These are phyloP conservation scores for Gymnarchus niloticus DNA, from an alignment of 2,113 vertebrate genomes.

Conservation along the genomic window DNA sequence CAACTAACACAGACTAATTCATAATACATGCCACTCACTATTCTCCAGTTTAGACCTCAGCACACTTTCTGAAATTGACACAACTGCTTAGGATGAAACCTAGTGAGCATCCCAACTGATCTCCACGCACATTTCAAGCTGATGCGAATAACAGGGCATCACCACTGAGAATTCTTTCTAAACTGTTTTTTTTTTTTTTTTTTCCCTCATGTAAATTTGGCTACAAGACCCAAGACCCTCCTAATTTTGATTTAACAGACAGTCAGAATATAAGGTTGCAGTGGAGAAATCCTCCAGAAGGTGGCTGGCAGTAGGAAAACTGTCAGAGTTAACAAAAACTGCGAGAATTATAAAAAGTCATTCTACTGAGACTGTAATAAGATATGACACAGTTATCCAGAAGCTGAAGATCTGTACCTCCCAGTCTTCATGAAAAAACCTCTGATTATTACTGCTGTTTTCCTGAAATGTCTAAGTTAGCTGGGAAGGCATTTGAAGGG, in stretches of 20 bases:
- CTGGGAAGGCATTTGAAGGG: background rate
- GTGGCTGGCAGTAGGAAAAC: constrained; percentile 61
- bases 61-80: background rate
- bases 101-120: background rate
- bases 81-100: background rate
- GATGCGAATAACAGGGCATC: background rate
- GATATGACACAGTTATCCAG: background rate
- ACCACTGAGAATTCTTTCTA: background rate
- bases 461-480: constrained; percentile 30
- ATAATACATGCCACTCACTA: too few relatives aligned
- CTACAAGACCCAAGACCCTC: background rate
- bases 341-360: background rate
- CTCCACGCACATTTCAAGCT: background rate
- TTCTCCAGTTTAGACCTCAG: background rate
- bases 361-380: background rate
- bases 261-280: background rate
- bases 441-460: background rate
- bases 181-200: background rate
- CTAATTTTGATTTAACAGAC: background rate
- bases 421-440: background rate
- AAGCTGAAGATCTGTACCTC: background rate
- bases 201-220: background rate
- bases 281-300: constrained; percentile 37
- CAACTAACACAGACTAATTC: too few relatives aligned
- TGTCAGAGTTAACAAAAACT: background rate